phyloP scores from a whole-genome alignment of 2,888 invertebrate species.

The Yponomeuta plumbellus region DNA sequence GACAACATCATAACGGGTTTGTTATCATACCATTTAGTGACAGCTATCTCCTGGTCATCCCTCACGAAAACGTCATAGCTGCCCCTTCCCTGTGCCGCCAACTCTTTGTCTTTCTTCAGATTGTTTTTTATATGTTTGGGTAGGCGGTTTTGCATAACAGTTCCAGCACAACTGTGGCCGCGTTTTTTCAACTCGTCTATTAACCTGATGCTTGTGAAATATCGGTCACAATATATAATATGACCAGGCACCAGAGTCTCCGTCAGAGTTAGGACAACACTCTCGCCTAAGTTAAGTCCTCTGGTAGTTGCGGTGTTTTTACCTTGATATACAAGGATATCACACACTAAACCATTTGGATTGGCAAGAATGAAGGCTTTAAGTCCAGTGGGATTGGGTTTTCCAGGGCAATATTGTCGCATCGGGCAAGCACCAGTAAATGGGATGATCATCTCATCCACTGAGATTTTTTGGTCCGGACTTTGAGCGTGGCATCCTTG shows the following conservation, averaged over 20 bases:
- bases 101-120: conserved; percentile 15
- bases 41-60: conserved; percentile 19
- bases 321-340: conserved; percentile 11
- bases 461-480: too few species aligned
- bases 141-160: too few species aligned
- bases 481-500: conserved; percentile 18
- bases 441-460: conserved; percentile 11
- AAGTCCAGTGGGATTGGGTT: conserved; percentile 14
- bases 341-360: conserved; percentile 11
- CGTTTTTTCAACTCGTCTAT: too few species aligned
- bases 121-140: too few species aligned
- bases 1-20: conserved; percentile 23
- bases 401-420: conserved; percentile 14
- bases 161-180: too few species aligned
- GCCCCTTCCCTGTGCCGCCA: conserved; percentile 18
- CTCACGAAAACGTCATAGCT: conserved; percentile 21
- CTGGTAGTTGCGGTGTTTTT: conserved; percentile 1
- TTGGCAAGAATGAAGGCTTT: conserved; percentile 12
- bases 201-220: conserved; percentile 19
- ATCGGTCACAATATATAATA: conserved; percentile 22
- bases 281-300: background rate
- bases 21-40: conserved; percentile 24
- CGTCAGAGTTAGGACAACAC: conserved; percentile 2
- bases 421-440: conserved; percentile 10
- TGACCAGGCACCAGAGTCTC: conserved; percentile 22